A percentile compares a stretch with the other conserved stretches of the same genome.
These are phyloP conservation scores for Caenorhabditis japonica DNA, from an alignment of 2,888 invertebrate genomes.

Conservation along the genomic window DNA sequence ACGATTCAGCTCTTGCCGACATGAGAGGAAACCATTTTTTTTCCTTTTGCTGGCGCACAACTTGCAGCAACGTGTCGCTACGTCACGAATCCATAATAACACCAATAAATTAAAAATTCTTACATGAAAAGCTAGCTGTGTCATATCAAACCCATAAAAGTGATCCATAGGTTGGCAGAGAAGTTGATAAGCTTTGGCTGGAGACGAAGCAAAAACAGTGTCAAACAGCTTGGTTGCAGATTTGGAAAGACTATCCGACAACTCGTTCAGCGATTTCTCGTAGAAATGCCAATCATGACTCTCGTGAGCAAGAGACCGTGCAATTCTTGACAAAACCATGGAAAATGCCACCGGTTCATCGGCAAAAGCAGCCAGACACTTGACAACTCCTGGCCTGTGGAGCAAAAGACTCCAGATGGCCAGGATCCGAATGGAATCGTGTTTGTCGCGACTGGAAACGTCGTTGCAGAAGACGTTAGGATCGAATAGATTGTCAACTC, in stretches of 20 bases:
- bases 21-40: too few relatives aligned
- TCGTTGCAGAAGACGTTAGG: slow-evolving; percentile 63
- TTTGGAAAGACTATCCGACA: slow-evolving; percentile 61
- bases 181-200: slow-evolving; percentile 69
- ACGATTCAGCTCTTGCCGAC: too few relatives aligned
- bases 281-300: slow-evolving; percentile 75
- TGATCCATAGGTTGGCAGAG: slow-evolving; percentile 67
- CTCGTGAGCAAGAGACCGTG: slow-evolving; percentile 67
- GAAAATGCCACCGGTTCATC: slow-evolving; percentile 70
- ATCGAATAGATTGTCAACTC: slow-evolving; percentile 67
- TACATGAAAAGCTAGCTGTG: slow-evolving; percentile 73
- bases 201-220: slow-evolving; percentile 51
- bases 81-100: too few relatives aligned
- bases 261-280: slow-evolving; percentile 62
- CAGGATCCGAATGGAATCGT: slow-evolving; percentile 61
- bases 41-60: too few relatives aligned
- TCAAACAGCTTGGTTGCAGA: slow-evolving; percentile 63
- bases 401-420: slow-evolving; percentile 72
- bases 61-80: too few relatives aligned
- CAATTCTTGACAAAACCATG: slow-evolving; percentile 66
- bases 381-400: slow-evolving; percentile 67
- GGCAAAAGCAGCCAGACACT: slow-evolving; percentile 70
- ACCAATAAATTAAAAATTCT: too few relatives aligned
- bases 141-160: slow-evolving; percentile 66
- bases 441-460: slow-evolving; percentile 53